Base-by-base conservation (phyloP, 2,888 invertebrate genomes). In the Cenopis cana region DNA sequence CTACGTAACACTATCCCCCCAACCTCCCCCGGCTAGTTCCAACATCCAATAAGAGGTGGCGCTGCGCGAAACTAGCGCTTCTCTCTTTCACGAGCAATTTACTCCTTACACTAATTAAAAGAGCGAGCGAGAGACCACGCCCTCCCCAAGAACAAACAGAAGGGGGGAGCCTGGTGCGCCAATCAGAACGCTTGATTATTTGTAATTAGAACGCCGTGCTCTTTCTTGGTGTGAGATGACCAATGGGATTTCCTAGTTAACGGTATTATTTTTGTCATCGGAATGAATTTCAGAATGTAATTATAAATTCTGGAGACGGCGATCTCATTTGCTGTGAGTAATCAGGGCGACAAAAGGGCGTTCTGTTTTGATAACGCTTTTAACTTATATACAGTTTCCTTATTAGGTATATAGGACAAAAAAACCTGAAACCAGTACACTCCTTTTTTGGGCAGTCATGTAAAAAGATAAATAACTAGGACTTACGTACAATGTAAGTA, bases 21-120 rank as follows among this genome's bases (percentile, higher is more conserved):
- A 78, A 77, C 80, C 82, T 75, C 83, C 81, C 83, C 82, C 84
- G 82, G 80, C 81, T 88, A 90, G 89, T 91, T 85, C 83, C 86
- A 84, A 85, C 89, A 87, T 89, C 91, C 93, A 91, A 90, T 91
- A 89, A 90, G 90, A 91, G 93, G 89, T 91, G 93, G 91, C 91
- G 91, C 83, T 85, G 81, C 81, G 81, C 82, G 81, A 87, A 90
- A 90, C 90, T 90, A 91, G 78, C 76, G 76, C 85, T 86, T 87
- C 84, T 85, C 91, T 91, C 93, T 89, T 90, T 89, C 91, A 82
- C 90, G 85, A 90, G 87, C 94, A 94, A 94, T 94, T 94, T 94
- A 93, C 93, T 93, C 93, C 92, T 93, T 91, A 88, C 91, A 93
- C 93, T 94, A 94, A 94, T 94, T 94, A 94, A 94, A 94, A 94